Evolutionary conservation across 2,888 invertebrate species (phyloP).

Genomic region (Podotricha telesiphe): DNA sequence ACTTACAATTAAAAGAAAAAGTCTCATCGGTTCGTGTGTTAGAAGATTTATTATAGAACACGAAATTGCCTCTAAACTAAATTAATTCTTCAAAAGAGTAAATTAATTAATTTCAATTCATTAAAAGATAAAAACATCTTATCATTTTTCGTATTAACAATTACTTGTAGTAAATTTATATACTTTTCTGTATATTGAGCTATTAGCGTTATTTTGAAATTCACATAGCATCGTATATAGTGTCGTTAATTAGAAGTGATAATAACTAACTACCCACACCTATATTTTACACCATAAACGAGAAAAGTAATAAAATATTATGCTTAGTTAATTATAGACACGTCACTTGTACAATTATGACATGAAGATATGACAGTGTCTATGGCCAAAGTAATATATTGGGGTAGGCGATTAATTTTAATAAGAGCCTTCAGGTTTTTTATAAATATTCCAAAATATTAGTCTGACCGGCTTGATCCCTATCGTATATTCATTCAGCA

Average conservation of each 20-base stretch:
- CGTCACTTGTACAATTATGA: not conserved
- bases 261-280: not conserved
- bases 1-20: not conserved
- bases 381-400: not conserved
- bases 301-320: not conserved
- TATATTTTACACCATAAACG: not conserved
- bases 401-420: not conserved
- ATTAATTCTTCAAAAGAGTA: too few species aligned
- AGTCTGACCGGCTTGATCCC: too few species aligned
- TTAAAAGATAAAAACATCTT: too few species aligned
- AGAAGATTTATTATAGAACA: not conserved
- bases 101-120: too few species aligned
- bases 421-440: not conserved
- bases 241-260: not conserved
- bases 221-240: not conserved
- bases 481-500: too few species aligned
- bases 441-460: not conserved
- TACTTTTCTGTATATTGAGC: too few species aligned
- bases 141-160: too few species aligned
- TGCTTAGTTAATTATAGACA: not conserved
- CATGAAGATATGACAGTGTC: not conserved
- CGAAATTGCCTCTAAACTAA: too few species aligned
- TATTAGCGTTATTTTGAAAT: not conserved
- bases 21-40: not conserved
- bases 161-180: too few species aligned